Conservation (phyloP, 2,113 vertebrate species). For the Rana temporaria region DNA sequence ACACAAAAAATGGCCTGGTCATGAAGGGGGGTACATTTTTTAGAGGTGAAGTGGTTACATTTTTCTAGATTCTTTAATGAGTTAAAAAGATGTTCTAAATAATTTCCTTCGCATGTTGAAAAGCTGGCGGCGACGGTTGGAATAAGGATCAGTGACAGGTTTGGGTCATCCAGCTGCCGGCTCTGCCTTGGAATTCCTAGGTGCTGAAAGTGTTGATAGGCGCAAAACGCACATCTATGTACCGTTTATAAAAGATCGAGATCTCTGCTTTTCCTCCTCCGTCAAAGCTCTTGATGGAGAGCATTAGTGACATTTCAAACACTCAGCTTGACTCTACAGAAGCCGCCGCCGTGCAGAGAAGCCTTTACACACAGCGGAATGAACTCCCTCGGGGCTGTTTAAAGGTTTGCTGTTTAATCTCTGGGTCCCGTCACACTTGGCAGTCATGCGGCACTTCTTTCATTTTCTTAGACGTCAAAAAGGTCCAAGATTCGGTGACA, state of each 20-base stretch:
- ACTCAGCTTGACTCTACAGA: constrained; percentile 10
- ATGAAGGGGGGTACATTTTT: no score
- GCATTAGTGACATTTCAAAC: constrained; percentile 44
- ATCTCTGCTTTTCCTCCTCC: constrained; percentile 14
- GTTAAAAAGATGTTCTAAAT: no score
- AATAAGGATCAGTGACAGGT: no score
- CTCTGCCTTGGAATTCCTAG: neutral
- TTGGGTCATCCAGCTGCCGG: neutral
- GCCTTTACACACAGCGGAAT: neutral
- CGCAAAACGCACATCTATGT: neutral
- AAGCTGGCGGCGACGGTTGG: no score
- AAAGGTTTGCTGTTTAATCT: constrained; percentile 6
- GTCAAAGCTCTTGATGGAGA: constrained; percentile 8
- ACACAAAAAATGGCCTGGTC: no score
- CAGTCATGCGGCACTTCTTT: neutral
- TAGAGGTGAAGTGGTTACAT: no score
- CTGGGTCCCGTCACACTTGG: constrained; percentile 16
- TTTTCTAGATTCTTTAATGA: no score
- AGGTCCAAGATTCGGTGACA: neutral
- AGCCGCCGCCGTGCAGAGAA: neutral
- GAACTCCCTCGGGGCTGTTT: constrained; percentile 33
- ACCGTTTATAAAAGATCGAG: constrained; percentile 13
- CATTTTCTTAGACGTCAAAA: constrained; percentile 1
- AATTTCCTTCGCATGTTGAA: no score
- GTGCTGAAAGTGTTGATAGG: neutral